These are phyloP conservation scores for Eleutherodactylus coqui DNA, from an alignment of 2,797 vertebrate genomes.

Conservation along the genomic window DNA sequence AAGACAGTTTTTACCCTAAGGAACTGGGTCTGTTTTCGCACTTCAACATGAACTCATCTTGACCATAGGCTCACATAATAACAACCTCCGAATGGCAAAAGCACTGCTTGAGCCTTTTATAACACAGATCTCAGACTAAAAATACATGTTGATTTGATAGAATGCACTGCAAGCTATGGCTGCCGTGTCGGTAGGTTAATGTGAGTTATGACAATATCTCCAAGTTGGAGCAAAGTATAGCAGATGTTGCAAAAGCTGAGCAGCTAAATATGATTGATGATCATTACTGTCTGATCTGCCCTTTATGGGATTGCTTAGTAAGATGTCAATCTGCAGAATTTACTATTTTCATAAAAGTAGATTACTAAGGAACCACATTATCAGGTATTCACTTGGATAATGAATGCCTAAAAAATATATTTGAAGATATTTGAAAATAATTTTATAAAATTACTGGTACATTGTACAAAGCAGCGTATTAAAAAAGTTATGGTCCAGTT, in stretches of 20 bases:
- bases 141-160: constrained; percentile 60
- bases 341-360: constrained; percentile 14
- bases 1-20: constrained; percentile 43
- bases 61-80: constrained; percentile 37
- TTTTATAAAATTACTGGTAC: neutral
- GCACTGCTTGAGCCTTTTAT: constrained; percentile 48
- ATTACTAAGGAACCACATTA: neutral
- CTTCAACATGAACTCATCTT: constrained; percentile 52
- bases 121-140: constrained; percentile 49
- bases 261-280: constrained; percentile 60
- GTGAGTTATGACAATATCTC: constrained; percentile 58
- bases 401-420: neutral
- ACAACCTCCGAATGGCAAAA: constrained; percentile 22
- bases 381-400: neutral
- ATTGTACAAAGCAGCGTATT: neutral
- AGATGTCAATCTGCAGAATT: constrained; percentile 50
- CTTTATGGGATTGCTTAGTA: constrained; percentile 51
- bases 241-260: constrained; percentile 56
- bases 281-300: constrained; percentile 43
- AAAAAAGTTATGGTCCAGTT: neutral
- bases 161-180: constrained; percentile 57
- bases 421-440: neutral
- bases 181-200: constrained; percentile 60
- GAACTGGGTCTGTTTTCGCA: constrained; percentile 34
- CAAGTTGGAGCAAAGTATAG: constrained; percentile 53